Percentiles rank a stretch among this genome's conserved stretches.
phyloP scores from a whole-genome alignment of 2,797 vertebrate species.

The Periparus ater region DNA sequence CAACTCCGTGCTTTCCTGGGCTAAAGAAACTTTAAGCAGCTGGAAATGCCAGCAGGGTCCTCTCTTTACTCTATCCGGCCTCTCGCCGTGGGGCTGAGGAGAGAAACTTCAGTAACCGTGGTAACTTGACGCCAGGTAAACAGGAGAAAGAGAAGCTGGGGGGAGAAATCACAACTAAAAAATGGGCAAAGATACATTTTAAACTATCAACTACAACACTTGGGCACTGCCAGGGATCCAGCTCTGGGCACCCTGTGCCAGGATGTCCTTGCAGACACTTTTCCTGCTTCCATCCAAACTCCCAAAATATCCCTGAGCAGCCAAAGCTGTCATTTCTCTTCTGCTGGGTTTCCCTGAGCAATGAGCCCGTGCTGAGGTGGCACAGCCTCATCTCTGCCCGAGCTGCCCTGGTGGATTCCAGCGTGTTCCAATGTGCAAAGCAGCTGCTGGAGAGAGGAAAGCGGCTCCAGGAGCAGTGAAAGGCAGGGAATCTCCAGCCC shows the following conservation, averaged over 20 bases:
- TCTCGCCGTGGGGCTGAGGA: too few species aligned
- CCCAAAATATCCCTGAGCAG: neutral
- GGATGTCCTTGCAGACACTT: neutral
- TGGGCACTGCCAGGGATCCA: neutral
- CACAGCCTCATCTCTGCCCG: neutral
- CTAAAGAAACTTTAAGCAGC: too few species aligned
- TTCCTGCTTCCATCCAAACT: neutral
- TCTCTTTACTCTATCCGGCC: too few species aligned
- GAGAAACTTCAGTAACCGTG: too few species aligned
- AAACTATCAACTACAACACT: too few species aligned
- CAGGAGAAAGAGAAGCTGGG: too few species aligned
- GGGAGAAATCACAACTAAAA: too few species aligned
- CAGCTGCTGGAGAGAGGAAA: neutral
- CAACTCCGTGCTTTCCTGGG: too few species aligned
- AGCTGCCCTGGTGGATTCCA: neutral
- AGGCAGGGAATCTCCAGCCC: neutral
- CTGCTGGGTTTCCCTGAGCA: neutral
- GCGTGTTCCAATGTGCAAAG: neutral
- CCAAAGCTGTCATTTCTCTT: neutral
- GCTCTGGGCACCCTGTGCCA: neutral
- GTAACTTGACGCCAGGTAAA: too few species aligned
- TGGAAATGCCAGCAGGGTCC: too few species aligned
- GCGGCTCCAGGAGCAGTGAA: neutral
- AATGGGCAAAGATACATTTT: too few species aligned
- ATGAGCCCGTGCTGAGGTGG: neutral